Evolutionary conservation across 2,113 vertebrate genomes (phyloP).

Genomic region (Datnioides undecimradiatus): DNA sequence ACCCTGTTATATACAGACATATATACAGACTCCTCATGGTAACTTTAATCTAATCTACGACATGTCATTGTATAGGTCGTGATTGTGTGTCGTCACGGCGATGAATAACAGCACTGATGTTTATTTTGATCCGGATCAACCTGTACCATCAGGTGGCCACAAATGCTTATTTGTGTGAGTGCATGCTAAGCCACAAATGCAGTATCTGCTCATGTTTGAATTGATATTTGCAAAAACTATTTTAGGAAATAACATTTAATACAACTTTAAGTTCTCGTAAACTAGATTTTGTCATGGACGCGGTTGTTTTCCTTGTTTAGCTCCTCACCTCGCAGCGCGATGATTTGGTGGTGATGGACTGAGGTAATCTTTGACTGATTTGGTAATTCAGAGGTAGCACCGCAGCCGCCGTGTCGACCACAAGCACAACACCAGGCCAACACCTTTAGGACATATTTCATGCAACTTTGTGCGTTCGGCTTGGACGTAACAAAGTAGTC

Average conservation of each 20-base stretch:
- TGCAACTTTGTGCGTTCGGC: not conserved
- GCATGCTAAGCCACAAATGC: no score
- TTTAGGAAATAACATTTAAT: no score
- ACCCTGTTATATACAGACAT: not conserved
- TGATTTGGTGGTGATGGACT: not conserved
- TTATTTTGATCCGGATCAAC: not conserved
- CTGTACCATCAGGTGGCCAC: no score
- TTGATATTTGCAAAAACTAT: no score
- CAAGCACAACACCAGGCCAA: not conserved
- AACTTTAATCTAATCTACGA: not conserved
- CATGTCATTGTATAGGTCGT: no score
- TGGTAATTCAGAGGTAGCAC: not conserved
- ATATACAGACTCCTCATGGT: not conserved
- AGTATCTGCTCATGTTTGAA: no score
- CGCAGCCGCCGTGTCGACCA: not conserved
- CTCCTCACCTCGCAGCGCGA: no score
- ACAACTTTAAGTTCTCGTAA: not conserved
- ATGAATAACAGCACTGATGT: not conserved
- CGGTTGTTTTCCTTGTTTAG: no score
- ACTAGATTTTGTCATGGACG: not conserved
- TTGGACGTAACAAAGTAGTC: not conserved
- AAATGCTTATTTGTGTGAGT: no score
- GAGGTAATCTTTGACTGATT: not conserved
- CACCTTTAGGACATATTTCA: not conserved
- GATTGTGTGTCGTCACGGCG: no score